A percentile compares a stretch with the other conserved stretches of the same genome.
Evolutionary conservation across 2,888 invertebrate genomes (phyloP).

Genomic region (Laspeyria flexula): DNA sequence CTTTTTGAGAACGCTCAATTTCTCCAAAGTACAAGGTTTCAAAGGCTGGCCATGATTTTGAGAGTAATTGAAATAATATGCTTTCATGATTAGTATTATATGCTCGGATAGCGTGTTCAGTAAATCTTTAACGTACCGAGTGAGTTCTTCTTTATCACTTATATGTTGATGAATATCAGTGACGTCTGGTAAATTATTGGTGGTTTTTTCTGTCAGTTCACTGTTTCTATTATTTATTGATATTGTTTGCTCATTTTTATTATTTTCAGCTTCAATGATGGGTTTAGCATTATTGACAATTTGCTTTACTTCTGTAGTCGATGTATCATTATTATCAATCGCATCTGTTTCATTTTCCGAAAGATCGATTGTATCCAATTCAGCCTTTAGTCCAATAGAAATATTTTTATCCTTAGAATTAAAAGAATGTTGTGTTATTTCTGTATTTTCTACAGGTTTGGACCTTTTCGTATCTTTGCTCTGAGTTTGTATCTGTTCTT

Average conservation of each 20-base stretch:
- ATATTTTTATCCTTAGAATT: no score
- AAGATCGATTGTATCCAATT: no score
- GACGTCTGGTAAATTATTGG: background rate
- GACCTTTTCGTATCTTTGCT: background rate
- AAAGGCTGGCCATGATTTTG: background rate
- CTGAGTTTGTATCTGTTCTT: background rate
- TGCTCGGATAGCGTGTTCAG: slow-evolving; percentile 40
- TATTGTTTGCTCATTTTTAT: background rate
- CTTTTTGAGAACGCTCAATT: slow-evolving; percentile 23
- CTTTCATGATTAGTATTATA: slow-evolving; percentile 41
- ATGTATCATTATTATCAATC: no score
- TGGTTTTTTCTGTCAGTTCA: background rate
- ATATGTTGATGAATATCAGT: background rate
- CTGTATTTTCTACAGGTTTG: background rate
- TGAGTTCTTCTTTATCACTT: background rate
- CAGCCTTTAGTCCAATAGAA: no score
- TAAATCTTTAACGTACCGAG: slow-evolving; percentile 10
- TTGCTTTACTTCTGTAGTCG: no score
- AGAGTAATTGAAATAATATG: slow-evolving; percentile 24
- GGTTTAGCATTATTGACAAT: background rate
- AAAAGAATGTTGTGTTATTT: no score
- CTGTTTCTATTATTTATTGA: background rate
- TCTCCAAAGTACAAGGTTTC: background rate
- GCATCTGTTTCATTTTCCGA: no score
- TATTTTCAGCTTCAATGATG: background rate